Evolutionary conservation across 2,888 invertebrate genomes (phyloP).

Genomic region (Osedax frankpressi): DNA sequence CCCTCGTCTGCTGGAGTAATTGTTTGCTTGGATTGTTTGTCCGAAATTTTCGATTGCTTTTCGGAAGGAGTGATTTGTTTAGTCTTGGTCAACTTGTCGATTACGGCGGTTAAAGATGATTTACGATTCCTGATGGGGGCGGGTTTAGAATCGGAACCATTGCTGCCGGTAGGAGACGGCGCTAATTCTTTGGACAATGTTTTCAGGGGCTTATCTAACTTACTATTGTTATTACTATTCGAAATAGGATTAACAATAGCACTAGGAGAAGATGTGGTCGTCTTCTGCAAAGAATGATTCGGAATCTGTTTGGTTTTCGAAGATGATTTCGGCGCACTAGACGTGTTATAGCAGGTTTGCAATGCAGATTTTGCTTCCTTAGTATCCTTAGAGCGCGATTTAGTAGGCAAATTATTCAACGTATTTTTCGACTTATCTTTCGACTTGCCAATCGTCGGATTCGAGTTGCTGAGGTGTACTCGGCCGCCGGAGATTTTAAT

Average conservation of each 20-base stretch:
- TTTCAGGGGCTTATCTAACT: neutral
- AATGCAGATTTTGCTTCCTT: neutral
- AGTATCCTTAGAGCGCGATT: neutral
- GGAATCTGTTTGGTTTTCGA: slow-evolving; percentile 50
- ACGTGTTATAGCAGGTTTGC: too few species aligned
- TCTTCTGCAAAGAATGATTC: slow-evolving; percentile 10
- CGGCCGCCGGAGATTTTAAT: neutral
- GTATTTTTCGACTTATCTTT: neutral
- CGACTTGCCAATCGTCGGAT: neutral
- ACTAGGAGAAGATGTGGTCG: slow-evolving; percentile 15
- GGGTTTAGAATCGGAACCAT: neutral
- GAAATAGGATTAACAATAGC: too few species aligned
- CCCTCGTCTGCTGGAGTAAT: neutral
- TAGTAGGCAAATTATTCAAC: neutral
- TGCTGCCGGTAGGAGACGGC: neutral
- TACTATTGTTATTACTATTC: too few species aligned
- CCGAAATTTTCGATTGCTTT: slow-evolving; percentile 5
- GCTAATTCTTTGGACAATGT: neutral
- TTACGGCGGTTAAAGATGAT: slow-evolving; percentile 53
- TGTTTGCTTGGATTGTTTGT: too few species aligned
- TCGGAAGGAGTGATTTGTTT: slow-evolving; percentile 17
- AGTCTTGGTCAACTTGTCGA: slow-evolving; percentile 60
- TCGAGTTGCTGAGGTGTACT: neutral
- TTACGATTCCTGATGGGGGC: slow-evolving; percentile 25
- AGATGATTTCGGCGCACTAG: neutral